Evolutionary conservation across 2,113 vertebrate genomes (phyloP), one percentile per base, ranked within the genome.

Genomic region (Anoplopoma fimbria): DNA sequence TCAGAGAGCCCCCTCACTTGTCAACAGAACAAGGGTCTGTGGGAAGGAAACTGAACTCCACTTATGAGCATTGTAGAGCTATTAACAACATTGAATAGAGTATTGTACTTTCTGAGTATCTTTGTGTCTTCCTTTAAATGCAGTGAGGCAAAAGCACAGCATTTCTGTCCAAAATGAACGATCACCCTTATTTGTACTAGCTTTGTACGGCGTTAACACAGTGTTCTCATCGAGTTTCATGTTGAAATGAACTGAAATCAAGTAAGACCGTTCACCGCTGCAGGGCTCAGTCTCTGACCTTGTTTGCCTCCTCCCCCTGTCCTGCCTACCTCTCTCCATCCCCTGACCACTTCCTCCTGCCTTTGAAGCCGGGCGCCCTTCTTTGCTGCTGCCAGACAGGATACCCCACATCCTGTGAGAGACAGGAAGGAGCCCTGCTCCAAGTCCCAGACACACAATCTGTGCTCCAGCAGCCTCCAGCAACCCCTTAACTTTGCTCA

Each of bases 331-430:
- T 61, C 82, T 73, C 81, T 79, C 70, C 87, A 84, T 91, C 88
- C 80, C 87, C 74, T 89, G 76, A 89, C 94, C 95, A 93, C 92
- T 86, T 95, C 94, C 87, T 19, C 84, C 85, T 93, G 92, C 67
- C 93, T 95, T 95, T 93, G 86, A 94, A 96, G 94, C 85, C 1
- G 25, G 29, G 77, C 82, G 58, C 69, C 69, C 75, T 82, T 84
- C 57, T 92, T 88, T 86, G 92, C 93, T 75, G 82, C 86, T 92
- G 91, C 93, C 95, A 96, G 95, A 94, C 95, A 96, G 95, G 95
- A 96, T 95, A 90, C 94, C 94, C 93, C 47, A 94, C 95, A 96
- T 97, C 96, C 96, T 96, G 92, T 88, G 76, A 91, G 91, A 94
- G 93, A 91, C 94, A 96, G 92, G 87, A 93, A 91, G 85, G 76